phyloP scores from a whole-genome alignment of 2,888 invertebrate genomes.

The Agriopis aurantiaria region DNA sequence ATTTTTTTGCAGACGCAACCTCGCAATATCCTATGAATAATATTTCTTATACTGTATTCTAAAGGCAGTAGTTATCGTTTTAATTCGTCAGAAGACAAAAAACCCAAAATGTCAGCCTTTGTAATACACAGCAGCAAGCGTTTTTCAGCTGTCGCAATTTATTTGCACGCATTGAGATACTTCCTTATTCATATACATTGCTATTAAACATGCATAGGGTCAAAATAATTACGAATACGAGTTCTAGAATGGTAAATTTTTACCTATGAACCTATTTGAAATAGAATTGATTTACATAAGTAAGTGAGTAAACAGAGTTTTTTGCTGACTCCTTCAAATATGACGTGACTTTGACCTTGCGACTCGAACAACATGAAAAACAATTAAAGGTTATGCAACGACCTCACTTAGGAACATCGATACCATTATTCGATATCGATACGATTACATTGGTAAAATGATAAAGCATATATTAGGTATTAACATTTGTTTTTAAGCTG shows the following conservation, averaged over 20 bases:
- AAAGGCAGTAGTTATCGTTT: no score
- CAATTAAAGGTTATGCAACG: background rate
- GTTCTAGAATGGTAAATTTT: no score
- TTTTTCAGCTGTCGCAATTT: background rate
- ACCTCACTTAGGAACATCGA: no score
- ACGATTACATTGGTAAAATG: no score
- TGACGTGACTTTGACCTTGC: background rate
- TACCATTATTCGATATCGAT: no score
- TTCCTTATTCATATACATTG: background rate
- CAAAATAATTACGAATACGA: no score
- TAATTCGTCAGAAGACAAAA: background rate
- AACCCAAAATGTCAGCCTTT: background rate
- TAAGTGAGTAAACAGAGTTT: background rate
- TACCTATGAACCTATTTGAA: constrained; percentile 1
- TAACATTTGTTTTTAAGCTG: no score
- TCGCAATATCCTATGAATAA: background rate
- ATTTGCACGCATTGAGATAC: background rate
- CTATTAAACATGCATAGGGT: no score
- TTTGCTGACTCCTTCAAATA: background rate
- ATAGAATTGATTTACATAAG: background rate
- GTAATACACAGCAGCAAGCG: background rate
- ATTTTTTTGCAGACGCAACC: background rate
- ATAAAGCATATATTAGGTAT: no score
- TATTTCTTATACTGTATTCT: background rate
- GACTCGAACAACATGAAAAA: background rate